A percentile compares a stretch with the other conserved stretches of the same genome.
Evolutionary conservation across 2,888 invertebrate genomes (phyloP).

Genomic region (Drosophila yooni): DNA sequence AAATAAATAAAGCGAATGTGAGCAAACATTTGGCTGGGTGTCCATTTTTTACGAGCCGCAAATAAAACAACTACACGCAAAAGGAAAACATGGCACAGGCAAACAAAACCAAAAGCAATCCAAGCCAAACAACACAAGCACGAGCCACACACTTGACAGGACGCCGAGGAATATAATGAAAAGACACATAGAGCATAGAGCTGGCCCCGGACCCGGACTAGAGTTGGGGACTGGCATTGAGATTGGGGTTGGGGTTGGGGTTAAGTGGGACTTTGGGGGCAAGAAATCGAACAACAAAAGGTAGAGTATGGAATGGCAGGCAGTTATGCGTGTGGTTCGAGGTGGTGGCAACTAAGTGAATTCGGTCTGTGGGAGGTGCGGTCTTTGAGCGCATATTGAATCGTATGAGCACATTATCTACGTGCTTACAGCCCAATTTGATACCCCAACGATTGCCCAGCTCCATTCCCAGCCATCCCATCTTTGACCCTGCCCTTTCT

Average conservation of each 20-base stretch:
- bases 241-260: conserved; percentile 6
- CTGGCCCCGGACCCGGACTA: conserved; percentile 1
- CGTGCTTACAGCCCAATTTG: conserved; percentile 83
- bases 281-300: conserved; percentile 49
- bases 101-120: conserved; percentile 60
- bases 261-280: conserved; percentile 23
- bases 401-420: conserved; percentile 79
- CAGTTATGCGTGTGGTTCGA: conserved; percentile 37
- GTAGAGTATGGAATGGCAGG: conserved; percentile 37
- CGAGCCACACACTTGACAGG: conserved; percentile 67
- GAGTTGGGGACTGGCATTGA: not conserved
- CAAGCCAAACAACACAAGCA: conserved; percentile 43
- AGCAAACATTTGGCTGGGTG: conserved; percentile 73
- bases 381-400: conserved; percentile 60
- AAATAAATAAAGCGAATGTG: conserved; percentile 66
- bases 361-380: conserved; percentile 15
- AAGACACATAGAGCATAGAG: conserved; percentile 38
- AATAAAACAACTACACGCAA: conserved; percentile 69
- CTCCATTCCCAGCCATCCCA: conserved; percentile 17
- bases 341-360: conserved; percentile 18
- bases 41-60: conserved; percentile 74
- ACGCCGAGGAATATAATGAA: conserved; percentile 64
- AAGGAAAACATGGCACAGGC: conserved; percentile 56
- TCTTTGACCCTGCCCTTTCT: conserved; percentile 27
- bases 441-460: conserved; percentile 73